Evolutionary conservation across 2,797 vertebrate species (phyloP), one percentile per base, ranked within the genome.

Genomic region (Natrix natrix): DNA sequence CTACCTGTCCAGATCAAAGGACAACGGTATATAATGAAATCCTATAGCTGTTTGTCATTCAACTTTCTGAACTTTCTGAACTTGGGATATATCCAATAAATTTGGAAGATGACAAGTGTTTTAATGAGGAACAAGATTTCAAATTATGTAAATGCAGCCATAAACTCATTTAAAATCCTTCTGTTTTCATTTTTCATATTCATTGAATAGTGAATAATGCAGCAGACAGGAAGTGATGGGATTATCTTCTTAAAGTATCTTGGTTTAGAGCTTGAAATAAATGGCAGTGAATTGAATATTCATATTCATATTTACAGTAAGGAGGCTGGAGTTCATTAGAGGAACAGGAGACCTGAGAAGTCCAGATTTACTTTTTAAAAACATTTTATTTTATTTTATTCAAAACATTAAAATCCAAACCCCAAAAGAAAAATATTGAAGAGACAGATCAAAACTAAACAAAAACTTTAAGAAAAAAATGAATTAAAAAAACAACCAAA

Each of bases 141-240:
- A 13, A 20, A 74, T 52, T 20, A 69, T 52, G 8, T 86, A 87
- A 57, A 56, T 6, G n/a, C 22, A 86, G 2, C 1, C 13, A 54
- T 54, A 26, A 83, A 86, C n/a, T 56, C 12, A 22, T n/a, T 14
- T 24, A 32, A 37, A 94, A 8, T 32, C 43, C 93, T 92, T 94
- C 55, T 52, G 90, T 20, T 28, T 74, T 88, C 90, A 56, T 48
- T 37, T 90, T 37, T 61, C 95, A 93, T 93, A 92, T 3, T 1
- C 20, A 89, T 60, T 94, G 95, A 94, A 93, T 93, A 91, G 37
- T 28, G 54, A 96, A 94, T 78, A 90, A 12, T 28, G 89, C 28
- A 94, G 89, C 32, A 92, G 74, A 12, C 26, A 60, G 59, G 26
- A 59, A 13, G 88, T 93, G 92, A 89, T 2, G 48, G 66, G 0